Conservation (phyloP, 2,113 vertebrate species). For the Edolisoma coerulescens region DNA sequence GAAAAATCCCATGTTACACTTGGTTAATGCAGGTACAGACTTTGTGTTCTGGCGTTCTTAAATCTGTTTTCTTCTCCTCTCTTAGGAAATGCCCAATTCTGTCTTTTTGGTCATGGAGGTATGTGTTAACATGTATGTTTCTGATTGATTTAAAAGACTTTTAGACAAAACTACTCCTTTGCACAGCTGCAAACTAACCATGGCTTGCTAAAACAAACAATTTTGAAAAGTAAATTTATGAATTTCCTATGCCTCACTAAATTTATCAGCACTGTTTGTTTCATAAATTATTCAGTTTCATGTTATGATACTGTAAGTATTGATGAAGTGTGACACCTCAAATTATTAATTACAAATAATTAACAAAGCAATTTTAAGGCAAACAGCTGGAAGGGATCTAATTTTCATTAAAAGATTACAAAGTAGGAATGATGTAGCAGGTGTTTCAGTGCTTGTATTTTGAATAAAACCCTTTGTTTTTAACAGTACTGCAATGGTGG, state of each 20-base stretch:
- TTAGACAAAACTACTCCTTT: not conserved
- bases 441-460: not conserved
- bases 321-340: not conserved
- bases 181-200: not conserved
- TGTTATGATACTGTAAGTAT: not conserved
- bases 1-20: not conserved
- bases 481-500: slow-evolving; percentile 96
- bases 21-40: not conserved
- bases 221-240: not conserved
- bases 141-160: slow-evolving; percentile 25
- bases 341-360: not conserved
- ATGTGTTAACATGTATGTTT: slow-evolving; percentile 33
- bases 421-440: not conserved
- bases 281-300: not conserved
- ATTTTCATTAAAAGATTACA: not conserved
- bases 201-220: not conserved
- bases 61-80: slow-evolving; percentile 43
- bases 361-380: not conserved
- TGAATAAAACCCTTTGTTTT: slow-evolving; percentile 47
- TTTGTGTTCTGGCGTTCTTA: not conserved
- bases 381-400: not conserved
- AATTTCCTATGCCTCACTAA: not conserved
- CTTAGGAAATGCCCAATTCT: slow-evolving; percentile 92
- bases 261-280: not conserved
- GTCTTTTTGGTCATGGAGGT: slow-evolving; percentile 98